Percentiles rank a stretch among this genome's conserved stretches.
Evolutionary conservation across 2,888 invertebrate genomes (phyloP).

Genomic region (Tetramorium bicarinatum): DNA sequence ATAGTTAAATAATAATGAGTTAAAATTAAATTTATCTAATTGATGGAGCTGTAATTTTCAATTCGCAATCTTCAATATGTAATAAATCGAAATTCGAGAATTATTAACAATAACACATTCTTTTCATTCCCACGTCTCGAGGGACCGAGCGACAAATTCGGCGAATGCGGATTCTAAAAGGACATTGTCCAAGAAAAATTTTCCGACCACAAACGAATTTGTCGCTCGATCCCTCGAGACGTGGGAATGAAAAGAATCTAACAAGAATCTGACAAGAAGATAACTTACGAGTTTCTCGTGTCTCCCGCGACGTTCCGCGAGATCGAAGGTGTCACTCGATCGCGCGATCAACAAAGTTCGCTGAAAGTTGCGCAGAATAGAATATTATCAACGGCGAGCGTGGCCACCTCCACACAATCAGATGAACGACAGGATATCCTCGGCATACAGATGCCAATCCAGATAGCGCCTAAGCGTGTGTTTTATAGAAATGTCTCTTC

Average conservation of each 20-base stretch:
- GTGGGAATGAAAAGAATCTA: too few relatives aligned
- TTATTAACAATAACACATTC: too few relatives aligned
- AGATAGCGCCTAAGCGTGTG: constrained; percentile 11
- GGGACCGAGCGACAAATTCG: too few relatives aligned
- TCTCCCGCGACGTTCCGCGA: background rate
- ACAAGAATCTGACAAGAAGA: background rate
- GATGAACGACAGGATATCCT: constrained; percentile 39
- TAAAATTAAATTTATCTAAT: background rate
- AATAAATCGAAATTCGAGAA: too few relatives aligned
- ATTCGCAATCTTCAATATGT: background rate
- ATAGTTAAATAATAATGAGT: too few relatives aligned
- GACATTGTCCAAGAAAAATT: too few relatives aligned
- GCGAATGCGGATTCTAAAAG: too few relatives aligned
- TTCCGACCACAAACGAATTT: too few relatives aligned
- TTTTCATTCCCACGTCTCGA: too few relatives aligned
- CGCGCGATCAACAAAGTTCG: background rate
- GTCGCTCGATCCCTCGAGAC: too few relatives aligned
- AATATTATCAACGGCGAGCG: background rate
- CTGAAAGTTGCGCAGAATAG: background rate
- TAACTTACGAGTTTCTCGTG: background rate
- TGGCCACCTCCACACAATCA: background rate
- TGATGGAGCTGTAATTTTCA: background rate
- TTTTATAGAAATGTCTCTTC: constrained; percentile 36
- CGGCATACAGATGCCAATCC: constrained; percentile 12
- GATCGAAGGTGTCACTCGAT: background rate